Evolutionary conservation across 2,113 vertebrate species (phyloP), one percentile per base, ranked within the genome.

Genomic region (Corythornis cristatus): DNA sequence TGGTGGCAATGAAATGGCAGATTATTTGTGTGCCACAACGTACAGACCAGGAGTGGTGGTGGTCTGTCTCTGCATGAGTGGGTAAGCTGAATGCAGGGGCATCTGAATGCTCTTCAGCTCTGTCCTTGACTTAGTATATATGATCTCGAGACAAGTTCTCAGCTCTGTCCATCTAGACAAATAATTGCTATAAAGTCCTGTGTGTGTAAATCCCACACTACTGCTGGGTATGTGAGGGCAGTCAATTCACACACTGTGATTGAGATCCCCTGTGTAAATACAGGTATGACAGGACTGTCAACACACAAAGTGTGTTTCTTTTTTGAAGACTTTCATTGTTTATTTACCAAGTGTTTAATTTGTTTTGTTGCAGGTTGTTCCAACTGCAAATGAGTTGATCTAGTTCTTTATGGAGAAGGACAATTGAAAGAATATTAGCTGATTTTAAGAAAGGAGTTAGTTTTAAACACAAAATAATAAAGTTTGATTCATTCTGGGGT

Each of bases 1-100:
- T 48, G 37, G 11, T 42, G 40, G 19, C 50, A 48, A n/a, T 50
- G 48, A 75, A 65, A 15, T 5, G 53, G 31, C 20, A 72, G 42
- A 40, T 73, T 12, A 22, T 50, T 67, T 62, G 22, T 35, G 54
- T 53, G 28, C 54, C 42, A 18, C 26, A 19, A 4, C 15, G 2
- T n/a, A 35, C 28, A 64, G 72, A 57, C 22, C 25, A 13, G 40
- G 29, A 57, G 26, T 6, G 18, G 42, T n/a, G 21, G 26, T 70
- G 48, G 56, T 35, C 40, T 43, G 58, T 25, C 28, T 51, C 21
- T 35, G 16, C 1, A 1, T n/a, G 40, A 65, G 67, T 0, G 0
- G n/a, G 43, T 31, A 26, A 58, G 42, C 62, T 58, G 56, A 53
- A 18, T 1, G 3, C 51, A 29, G 40, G 50, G n/a, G 45, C 1